Evolutionary conservation across 2,797 vertebrate species (phyloP).

Genomic region (Odontamblyopus rebecca): DNA sequence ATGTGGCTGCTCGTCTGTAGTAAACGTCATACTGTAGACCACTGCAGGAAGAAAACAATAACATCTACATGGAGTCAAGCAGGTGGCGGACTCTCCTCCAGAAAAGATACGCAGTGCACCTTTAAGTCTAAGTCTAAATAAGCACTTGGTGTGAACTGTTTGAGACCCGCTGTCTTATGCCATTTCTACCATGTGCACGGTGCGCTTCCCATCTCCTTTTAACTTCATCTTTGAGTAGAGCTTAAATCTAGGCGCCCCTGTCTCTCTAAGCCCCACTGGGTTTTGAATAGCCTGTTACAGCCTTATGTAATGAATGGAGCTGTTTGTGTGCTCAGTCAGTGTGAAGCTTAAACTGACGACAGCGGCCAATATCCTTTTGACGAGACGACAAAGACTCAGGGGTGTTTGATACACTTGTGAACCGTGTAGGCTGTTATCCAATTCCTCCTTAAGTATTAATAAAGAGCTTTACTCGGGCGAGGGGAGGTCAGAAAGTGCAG

Average conservation of each 20-base stretch:
- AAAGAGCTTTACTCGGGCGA: constrained; percentile 65
- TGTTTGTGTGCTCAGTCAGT: constrained; percentile 38
- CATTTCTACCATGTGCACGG: neutral
- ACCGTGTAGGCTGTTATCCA: constrained; percentile 70
- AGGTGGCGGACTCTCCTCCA: no score
- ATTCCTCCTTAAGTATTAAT: constrained; percentile 84
- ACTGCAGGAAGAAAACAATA: no score
- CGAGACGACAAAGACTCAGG: constrained; percentile 64
- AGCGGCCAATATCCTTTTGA: constrained; percentile 49
- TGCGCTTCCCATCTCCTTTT: constrained; percentile 23
- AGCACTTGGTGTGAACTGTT: no score
- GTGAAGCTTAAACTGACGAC: constrained; percentile 48
- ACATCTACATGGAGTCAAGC: no score
- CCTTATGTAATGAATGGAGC: constrained; percentile 33
- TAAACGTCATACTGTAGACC: no score
- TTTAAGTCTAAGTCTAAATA: no score
- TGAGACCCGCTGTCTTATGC: no score
- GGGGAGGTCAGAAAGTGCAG: constrained; percentile 62
- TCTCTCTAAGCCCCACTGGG: constrained; percentile 17
- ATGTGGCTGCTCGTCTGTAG: no score
- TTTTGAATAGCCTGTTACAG: constrained; percentile 22
- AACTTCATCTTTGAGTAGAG: constrained; percentile 16
- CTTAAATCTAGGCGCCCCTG: constrained; percentile 48
- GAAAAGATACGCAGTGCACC: no score
- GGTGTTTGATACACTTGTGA: constrained; percentile 74